These are phyloP conservation scores for Rhinolophus sinicus DNA, from an alignment of 2,113 vertebrate genomes.

Conservation along the genomic window DNA sequence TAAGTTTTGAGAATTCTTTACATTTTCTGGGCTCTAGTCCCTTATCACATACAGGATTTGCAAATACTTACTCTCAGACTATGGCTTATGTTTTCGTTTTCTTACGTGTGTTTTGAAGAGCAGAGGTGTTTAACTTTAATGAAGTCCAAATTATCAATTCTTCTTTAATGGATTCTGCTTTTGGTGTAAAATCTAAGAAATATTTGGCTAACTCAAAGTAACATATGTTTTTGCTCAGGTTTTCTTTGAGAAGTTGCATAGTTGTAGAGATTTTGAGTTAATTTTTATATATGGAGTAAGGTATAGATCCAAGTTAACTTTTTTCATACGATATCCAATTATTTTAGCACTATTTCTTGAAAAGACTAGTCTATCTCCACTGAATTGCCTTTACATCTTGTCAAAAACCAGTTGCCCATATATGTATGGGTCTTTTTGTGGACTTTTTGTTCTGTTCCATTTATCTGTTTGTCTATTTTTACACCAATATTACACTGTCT, in stretches of 20 bases:
- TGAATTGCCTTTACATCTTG: neutral
- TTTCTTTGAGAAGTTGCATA: neutral
- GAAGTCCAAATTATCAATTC: neutral
- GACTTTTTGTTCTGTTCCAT: neutral
- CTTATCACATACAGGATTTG: neutral
- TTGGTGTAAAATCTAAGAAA: neutral
- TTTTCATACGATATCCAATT: neutral
- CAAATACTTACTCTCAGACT: neutral
- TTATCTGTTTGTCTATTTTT: neutral
- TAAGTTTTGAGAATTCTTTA: neutral
- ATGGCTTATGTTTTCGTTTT: too few relatives aligned
- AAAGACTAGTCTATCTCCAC: neutral
- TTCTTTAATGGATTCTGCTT: neutral
- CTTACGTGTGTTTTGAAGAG: neutral
- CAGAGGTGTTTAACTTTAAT: neutral
- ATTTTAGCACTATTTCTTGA: neutral
- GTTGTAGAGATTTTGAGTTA: neutral
- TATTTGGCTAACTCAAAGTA: neutral
- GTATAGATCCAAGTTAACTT: neutral
- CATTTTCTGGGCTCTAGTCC: neutral
- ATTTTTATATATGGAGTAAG: neutral
- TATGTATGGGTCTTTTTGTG: neutral
- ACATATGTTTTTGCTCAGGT: neutral
- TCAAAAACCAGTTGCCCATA: neutral
- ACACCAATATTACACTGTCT: neutral